Evolutionary conservation across 2,888 invertebrate species (phyloP).

Genomic region (Galerucella pusilla): DNA sequence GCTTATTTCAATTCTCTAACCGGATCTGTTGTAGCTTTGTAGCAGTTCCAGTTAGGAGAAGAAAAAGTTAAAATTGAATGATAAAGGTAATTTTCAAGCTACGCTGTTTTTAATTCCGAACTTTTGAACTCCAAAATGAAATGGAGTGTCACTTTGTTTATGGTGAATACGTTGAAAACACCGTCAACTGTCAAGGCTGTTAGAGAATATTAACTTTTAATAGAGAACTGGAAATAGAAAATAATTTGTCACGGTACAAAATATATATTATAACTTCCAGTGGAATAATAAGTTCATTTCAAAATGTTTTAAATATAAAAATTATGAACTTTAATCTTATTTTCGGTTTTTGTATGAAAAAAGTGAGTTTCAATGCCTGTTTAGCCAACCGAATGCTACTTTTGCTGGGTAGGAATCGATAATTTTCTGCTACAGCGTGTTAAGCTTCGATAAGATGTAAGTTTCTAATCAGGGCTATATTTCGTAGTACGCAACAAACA

Average conservation of each 20-base stretch:
- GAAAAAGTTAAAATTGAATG: slow-evolving; percentile 31
- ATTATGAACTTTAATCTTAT: not conserved
- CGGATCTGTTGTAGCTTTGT: not conserved
- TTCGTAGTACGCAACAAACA: no score
- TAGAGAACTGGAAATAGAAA: slow-evolving; percentile 4
- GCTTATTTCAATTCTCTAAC: not conserved
- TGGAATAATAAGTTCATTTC: not conserved
- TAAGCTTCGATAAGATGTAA: no score
- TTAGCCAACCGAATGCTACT: no score
- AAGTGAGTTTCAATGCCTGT: no score
- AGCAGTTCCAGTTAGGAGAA: not conserved
- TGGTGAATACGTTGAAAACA: slow-evolving; percentile 7
- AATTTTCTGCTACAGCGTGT: no score
- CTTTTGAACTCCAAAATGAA: slow-evolving; percentile 26
- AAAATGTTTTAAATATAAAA: not conserved
- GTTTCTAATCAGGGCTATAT: no score
- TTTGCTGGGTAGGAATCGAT: no score
- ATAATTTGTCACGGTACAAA: not conserved
- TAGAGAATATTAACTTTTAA: slow-evolving; percentile 4
- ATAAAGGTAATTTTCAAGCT: slow-evolving; percentile 28
- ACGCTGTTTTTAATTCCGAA: slow-evolving; percentile 19
- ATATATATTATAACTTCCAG: not conserved
- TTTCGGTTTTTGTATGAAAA: not conserved
- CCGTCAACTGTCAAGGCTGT: not conserved
- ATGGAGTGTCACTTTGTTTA: slow-evolving; percentile 25